Conservation (phyloP, 1,140 invertebrate genomes). For the Hylyphantes graminicola region DNA sequence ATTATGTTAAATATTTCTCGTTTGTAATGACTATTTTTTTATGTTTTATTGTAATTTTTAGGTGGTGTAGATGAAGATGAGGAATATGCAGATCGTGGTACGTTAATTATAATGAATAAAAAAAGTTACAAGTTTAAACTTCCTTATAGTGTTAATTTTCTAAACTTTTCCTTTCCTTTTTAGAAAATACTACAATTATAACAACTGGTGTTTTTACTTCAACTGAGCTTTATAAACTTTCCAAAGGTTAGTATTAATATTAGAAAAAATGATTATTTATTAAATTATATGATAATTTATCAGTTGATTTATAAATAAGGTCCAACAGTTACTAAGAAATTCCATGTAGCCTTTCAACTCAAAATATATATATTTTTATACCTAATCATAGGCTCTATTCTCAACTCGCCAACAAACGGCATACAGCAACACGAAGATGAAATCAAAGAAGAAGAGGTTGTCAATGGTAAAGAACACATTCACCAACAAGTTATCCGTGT, state of each 20-base stretch:
- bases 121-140: neutral
- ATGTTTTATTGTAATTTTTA: no score
- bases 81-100: no score
- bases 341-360: neutral
- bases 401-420: slow-evolving; percentile 36
- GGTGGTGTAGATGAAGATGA: no score
- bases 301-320: neutral
- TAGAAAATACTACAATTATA: slow-evolving; percentile 85
- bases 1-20: no score
- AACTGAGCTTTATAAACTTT: slow-evolving; percentile 95
- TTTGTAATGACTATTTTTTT: no score
- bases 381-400: slow-evolving; percentile 43
- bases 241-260: slow-evolving; percentile 81
- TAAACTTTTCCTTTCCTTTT: slow-evolving; percentile 13
- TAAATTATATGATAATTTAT: neutral
- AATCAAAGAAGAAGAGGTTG: neutral
- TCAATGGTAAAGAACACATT: slow-evolving; percentile 44
- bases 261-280: neutral
- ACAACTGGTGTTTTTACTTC: slow-evolving; percentile 98
- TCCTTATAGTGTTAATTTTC: neutral
- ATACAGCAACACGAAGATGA: slow-evolving; percentile 10
- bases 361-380: neutral
- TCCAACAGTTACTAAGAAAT: neutral
- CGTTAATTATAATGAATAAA: no score
- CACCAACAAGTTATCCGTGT: slow-evolving; percentile 53